Evolutionary conservation across 2,113 vertebrate genomes (phyloP).

Genomic region (Coryphaenoides rupestris): DNA sequence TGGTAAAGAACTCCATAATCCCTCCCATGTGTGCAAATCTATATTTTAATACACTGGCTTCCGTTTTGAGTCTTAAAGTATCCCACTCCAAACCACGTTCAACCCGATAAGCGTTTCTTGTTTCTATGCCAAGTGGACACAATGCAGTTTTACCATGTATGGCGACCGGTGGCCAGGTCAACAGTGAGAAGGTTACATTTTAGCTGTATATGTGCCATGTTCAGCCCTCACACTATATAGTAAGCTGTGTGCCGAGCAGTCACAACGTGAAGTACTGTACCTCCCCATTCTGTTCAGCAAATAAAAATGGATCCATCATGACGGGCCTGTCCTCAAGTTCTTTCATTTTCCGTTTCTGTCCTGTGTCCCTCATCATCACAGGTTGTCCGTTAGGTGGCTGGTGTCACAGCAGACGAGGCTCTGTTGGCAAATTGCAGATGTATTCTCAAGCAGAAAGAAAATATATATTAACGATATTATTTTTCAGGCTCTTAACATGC

Average conservation of each 20-base stretch:
- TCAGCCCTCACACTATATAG: constrained; percentile 43
- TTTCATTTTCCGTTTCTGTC: not conserved
- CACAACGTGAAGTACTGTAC: constrained; percentile 49
- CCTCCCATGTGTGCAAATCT: constrained; percentile 64
- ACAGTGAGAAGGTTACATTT: constrained; percentile 45
- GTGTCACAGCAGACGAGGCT: too few species aligned
- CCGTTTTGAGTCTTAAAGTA: constrained; percentile 47
- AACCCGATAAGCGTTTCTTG: constrained; percentile 25
- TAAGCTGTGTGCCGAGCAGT: constrained; percentile 48
- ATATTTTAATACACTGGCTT: constrained; percentile 68
- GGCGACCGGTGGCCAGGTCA: constrained; percentile 25
- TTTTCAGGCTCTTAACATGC: too few species aligned
- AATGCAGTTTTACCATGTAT: constrained; percentile 36
- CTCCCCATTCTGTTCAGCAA: constrained; percentile 60
- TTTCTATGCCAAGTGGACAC: constrained; percentile 40
- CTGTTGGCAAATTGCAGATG: too few species aligned
- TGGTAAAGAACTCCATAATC: constrained; percentile 68
- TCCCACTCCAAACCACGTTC: constrained; percentile 44
- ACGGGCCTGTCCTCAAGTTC: not conserved
- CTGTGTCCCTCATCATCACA: too few species aligned
- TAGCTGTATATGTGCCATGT: constrained; percentile 48
- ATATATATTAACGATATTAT: too few species aligned
- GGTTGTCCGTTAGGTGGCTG: too few species aligned
- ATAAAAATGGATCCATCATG: constrained; percentile 60
- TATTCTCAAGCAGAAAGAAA: too few species aligned